Conservation (phyloP, 1,140 invertebrate genomes). For the Nylanderia fulva region DNA sequence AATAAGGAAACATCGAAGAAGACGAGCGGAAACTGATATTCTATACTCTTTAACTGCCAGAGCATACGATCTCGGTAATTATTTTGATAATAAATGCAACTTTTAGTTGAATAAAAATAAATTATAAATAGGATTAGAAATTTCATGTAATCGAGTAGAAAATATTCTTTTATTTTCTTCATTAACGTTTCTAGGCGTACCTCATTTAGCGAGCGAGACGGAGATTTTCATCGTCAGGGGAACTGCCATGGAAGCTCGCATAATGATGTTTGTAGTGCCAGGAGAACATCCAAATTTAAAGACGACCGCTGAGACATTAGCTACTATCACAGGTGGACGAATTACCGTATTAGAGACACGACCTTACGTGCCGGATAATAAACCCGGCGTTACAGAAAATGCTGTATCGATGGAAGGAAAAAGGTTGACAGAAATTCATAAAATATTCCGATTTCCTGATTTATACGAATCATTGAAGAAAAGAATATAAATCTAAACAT, state of each 20-base stretch:
- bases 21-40: slow-evolving; percentile 85
- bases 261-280: slow-evolving; percentile 92
- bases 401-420: slow-evolving; percentile 65
- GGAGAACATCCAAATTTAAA: slow-evolving; percentile 90
- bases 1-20: slow-evolving; percentile 76
- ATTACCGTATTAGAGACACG: slow-evolving; percentile 91
- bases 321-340: slow-evolving; percentile 91
- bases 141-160: neutral
- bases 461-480: neutral
- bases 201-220: slow-evolving; percentile 89
- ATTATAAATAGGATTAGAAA: neutral
- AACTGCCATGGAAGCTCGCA: slow-evolving; percentile 88
- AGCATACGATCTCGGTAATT: slow-evolving; percentile 91
- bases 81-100: neutral
- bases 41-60: slow-evolving; percentile 89
- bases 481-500: neutral
- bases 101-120: neutral
- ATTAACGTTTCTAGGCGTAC: slow-evolving; percentile 86
- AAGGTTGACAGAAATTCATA: slow-evolving; percentile 62
- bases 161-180: neutral
- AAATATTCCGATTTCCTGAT: neutral
- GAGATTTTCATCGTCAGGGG: slow-evolving; percentile 90
- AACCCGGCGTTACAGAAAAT: slow-evolving; percentile 56
- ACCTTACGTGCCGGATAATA: slow-evolving; percentile 87
- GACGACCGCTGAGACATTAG: slow-evolving; percentile 90